Percentiles rank a stretch among this genome's conserved stretches.
These are phyloP conservation scores for Trematocara marginatum DNA, from an alignment of 2,113 vertebrate species.

Conservation along the genomic window DNA sequence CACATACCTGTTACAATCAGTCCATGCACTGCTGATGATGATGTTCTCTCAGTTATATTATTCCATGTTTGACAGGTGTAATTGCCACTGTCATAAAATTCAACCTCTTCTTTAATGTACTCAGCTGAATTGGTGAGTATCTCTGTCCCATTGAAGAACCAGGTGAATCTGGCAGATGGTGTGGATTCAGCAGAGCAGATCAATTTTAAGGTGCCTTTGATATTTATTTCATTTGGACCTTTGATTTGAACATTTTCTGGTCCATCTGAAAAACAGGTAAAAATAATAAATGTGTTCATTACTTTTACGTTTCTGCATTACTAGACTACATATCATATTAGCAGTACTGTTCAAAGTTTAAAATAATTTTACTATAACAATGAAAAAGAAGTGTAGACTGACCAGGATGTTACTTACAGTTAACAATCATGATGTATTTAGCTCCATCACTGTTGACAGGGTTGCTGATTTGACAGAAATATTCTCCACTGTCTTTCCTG, in stretches of 20 bases:
- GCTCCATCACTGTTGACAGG: not conserved
- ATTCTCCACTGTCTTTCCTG: slow-evolving; percentile 8
- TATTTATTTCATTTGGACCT: not conserved
- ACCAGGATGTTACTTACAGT: slow-evolving; percentile 23
- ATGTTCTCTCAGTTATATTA: not conserved
- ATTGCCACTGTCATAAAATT: rapidly evolving
- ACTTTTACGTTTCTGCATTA: not conserved
- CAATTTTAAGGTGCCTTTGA: rapidly evolving
- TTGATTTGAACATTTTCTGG: slow-evolving; percentile 12
- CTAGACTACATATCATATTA: not conserved
- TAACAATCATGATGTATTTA: not conserved
- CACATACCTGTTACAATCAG: not conserved
- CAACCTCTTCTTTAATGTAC: not conserved
- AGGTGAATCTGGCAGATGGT: not conserved
- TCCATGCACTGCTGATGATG: rapidly evolving
- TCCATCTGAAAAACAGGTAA: slow-evolving; percentile 56
- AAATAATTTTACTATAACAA: not conserved
- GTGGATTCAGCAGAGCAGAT: not conserved
- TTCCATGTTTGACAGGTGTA: rapidly evolving
- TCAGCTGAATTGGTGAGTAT: rapidly evolving
- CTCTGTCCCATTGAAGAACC: rapidly evolving
- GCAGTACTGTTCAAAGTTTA: rapidly evolving
- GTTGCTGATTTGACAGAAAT: slow-evolving; percentile 32
- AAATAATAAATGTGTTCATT: not conserved
- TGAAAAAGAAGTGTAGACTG: not conserved